phyloP scores from a whole-genome alignment of 2,113 vertebrate species.

The Stomatorhinus ivindoensis region DNA sequence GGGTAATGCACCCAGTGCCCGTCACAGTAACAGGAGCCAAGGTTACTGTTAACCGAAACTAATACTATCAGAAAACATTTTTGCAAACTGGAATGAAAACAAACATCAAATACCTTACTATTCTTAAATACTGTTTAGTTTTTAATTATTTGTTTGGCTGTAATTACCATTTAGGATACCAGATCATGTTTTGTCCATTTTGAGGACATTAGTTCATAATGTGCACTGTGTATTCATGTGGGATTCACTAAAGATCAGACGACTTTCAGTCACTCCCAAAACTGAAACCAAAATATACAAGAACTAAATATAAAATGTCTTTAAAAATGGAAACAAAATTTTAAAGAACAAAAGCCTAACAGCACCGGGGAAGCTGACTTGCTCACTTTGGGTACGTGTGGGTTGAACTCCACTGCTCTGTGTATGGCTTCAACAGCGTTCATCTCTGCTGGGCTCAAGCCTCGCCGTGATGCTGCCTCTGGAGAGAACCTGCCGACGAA shows the following conservation, averaged over 20 bases:
- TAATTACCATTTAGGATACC: background rate
- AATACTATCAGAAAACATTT: background rate
- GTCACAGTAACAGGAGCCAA: background rate
- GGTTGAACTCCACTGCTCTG: conserved; percentile 98
- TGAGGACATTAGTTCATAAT: background rate
- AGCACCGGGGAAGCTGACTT: background rate
- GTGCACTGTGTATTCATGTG: background rate
- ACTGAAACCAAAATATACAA: too few species aligned
- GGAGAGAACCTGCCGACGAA: conserved; percentile 80
- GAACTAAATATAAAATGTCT: too few species aligned
- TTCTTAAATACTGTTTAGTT: background rate
- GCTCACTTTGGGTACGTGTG: conserved; percentile 96
- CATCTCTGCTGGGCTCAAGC: conserved; percentile 97
- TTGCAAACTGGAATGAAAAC: background rate
- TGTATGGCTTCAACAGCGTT: conserved; percentile 98
- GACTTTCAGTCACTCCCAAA: background rate
- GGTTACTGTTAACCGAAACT: background rate
- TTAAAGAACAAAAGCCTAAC: background rate
- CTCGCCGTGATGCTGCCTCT: conserved; percentile 89
- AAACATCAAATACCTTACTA: background rate
- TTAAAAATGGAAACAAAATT: background rate
- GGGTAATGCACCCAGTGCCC: background rate
- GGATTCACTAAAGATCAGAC: background rate
- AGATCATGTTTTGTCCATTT: background rate
- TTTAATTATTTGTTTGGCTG: background rate